Percentiles rank a stretch among this genome's conserved stretches.
Evolutionary conservation across 2,888 invertebrate species (phyloP).

Genomic region (Bhutanitis thaidina): DNA sequence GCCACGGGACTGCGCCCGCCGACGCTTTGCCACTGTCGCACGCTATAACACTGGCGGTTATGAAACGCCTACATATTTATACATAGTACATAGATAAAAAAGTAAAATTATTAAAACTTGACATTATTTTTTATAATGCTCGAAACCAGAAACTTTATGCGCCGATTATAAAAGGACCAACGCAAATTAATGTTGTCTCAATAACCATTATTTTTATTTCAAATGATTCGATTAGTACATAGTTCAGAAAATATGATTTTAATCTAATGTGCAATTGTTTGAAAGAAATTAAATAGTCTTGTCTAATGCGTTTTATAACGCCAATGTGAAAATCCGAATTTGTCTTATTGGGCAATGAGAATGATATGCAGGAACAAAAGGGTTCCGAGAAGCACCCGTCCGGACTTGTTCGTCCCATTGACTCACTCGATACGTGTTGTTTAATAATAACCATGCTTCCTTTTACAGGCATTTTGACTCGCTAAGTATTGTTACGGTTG

Average conservation of each 20-base stretch:
- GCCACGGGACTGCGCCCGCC: conserved; percentile 34
- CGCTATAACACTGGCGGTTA: conserved; percentile 35
- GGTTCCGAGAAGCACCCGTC: conserved; percentile 68
- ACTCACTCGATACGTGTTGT: conserved; percentile 65
- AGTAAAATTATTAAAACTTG: too few relatives aligned
- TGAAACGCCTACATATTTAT: conserved; percentile 27
- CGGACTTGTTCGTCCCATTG: conserved; percentile 58
- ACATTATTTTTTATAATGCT: too few relatives aligned
- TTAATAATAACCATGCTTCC: conserved; percentile 65
- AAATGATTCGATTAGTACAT: too few relatives aligned
- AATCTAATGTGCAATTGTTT: too few relatives aligned
- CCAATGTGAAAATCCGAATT: conserved; percentile 46
- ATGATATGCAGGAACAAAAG: conserved; percentile 74
- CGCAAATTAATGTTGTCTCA: too few relatives aligned
- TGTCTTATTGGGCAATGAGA: conserved; percentile 71
- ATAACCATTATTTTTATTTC: too few relatives aligned
- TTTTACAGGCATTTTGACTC: conserved; percentile 51
- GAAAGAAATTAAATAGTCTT: too few relatives aligned
- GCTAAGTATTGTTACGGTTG: conserved; percentile 38
- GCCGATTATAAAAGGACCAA: too few relatives aligned
- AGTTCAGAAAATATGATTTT: too few relatives aligned
- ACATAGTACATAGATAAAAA: too few relatives aligned
- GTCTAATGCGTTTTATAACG: conserved; percentile 26
- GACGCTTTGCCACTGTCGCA: conserved; percentile 40
- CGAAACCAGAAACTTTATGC: too few relatives aligned